A percentile compares a stretch with the other conserved stretches of the same genome.
Conservation (phyloP, 2,888 invertebrate species). For the Mimumesa dahlbomi region DNA sequence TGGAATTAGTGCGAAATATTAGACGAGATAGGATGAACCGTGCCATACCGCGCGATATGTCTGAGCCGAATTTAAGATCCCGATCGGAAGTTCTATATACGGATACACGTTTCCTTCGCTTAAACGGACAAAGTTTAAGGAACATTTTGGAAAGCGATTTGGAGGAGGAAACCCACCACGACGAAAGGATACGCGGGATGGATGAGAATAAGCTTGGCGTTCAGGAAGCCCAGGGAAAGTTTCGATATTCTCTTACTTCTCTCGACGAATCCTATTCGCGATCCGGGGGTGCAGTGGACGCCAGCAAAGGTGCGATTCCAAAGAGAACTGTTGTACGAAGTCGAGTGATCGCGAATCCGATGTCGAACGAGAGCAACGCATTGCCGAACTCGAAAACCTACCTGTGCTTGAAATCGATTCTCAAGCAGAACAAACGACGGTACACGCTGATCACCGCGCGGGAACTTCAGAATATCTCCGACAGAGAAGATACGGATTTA, state of each 20-base stretch:
- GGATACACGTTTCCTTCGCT: constrained; percentile 56
- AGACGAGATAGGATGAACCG: neutral
- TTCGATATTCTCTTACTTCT: constrained; percentile 33
- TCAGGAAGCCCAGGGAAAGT: neutral
- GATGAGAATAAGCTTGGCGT: neutral
- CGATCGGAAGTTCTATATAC: constrained; percentile 52
- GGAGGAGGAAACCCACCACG: constrained; percentile 23
- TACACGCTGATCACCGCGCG: constrained; percentile 74
- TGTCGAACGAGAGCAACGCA: constrained; percentile 56
- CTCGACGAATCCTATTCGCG: constrained; percentile 34
- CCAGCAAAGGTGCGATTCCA: constrained; percentile 69
- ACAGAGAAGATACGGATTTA: constrained; percentile 9
- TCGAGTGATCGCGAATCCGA: constrained; percentile 71
- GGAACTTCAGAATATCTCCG: constrained; percentile 58
- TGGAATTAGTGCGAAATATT: neutral
- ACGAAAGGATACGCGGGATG: neutral
- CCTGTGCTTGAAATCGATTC: constrained; percentile 76
- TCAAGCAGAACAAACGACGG: constrained; percentile 74
- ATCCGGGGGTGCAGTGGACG: neutral
- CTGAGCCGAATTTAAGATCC: constrained; percentile 73
- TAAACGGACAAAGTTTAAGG: constrained; percentile 72
- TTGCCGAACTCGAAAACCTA: constrained; percentile 73
- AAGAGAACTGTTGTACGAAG: constrained; percentile 57
- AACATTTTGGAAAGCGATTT: constrained; percentile 77
- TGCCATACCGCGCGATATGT: constrained; percentile 67